Evolutionary conservation across 2,888 invertebrate genomes (phyloP), one percentile per base, ranked within the genome.

Genomic region (Cremastobaeus sp.): DNA sequence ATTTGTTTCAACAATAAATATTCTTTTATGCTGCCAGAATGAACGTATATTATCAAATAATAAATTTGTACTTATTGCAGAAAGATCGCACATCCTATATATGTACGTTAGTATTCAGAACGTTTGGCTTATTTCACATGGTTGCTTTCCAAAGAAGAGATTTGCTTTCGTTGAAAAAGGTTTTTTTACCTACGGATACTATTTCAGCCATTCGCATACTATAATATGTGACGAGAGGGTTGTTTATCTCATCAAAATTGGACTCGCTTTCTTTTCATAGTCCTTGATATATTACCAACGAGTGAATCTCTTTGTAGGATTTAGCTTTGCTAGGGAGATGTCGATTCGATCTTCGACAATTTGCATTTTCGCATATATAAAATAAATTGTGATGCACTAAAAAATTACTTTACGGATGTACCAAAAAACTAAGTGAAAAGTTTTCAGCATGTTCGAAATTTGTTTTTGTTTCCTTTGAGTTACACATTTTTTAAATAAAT

Each of bases 41-140:
- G n/a, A n/a, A n/a, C n/a, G 12, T 54, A 66, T 48, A 66, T 66
- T 57, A 57, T 66, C 62, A 47, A 68, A 66, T 65, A 74, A 74
- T 62, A 74, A 74, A 74, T 41, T 66, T 47, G 57, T 73, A 73
- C 62, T 60, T 70, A 73, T 65, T 75, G 78, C 71, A 70, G 75
- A 55, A 66, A 55, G 57, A 69, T 60, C 76, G 77, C 77, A 75
- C 76, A 74, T 76, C 78, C 73, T 82, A 84, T 85, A 73, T 82
- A 84, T 83, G 81, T 82, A 82, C 85, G 85, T 85, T 84, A 82
- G 86, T 82, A 86, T 86, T 86, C 83, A 86, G 82, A 84, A 83
- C 80, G 83, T 82, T 83, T 84, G 85, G 86, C 86, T 87, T 87
- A 87, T 86, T 87, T 87, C 87, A 82, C 86, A 86, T 86, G 84